A percentile compares a stretch with the other conserved stretches of the same genome.
phyloP scores from a whole-genome alignment of 2,888 invertebrate genomes.

The Cheilosia vernalis region DNA sequence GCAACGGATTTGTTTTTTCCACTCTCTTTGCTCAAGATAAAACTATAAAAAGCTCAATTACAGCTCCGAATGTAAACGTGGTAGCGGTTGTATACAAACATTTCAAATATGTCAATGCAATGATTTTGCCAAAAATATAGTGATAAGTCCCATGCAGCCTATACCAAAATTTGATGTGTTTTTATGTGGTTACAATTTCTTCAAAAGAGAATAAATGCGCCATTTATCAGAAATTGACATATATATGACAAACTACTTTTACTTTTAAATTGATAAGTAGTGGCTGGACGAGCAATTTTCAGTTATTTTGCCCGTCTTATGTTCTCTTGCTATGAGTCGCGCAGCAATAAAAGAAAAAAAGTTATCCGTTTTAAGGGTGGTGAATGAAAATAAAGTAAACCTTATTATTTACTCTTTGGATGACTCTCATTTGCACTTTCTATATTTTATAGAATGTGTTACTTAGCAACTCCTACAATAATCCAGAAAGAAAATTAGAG shows the following conservation, averaged over 20 bases:
- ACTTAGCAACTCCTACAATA: background rate
- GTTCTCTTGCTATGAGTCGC: background rate
- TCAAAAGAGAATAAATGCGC: too few species aligned
- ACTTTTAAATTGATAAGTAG: constrained; percentile 1
- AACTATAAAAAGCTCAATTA: too few species aligned
- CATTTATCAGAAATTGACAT: too few species aligned
- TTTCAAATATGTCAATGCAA: too few species aligned
- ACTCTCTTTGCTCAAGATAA: too few species aligned
- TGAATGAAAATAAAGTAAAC: constrained; percentile 12
- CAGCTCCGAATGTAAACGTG: too few species aligned
- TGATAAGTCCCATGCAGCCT: too few species aligned
- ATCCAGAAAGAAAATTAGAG: constrained; percentile 1
- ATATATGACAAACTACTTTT: too few species aligned
- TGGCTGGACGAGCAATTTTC: too few species aligned
- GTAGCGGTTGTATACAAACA: too few species aligned
- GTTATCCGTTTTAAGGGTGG: background rate
- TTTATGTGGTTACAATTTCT: background rate
- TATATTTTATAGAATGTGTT: constrained; percentile 2
- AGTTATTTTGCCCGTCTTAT: background rate
- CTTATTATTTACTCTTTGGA: background rate
- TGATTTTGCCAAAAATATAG: too few species aligned
- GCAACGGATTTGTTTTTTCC: too few species aligned
- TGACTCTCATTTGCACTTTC: background rate
- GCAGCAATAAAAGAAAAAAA: constrained; percentile 7
- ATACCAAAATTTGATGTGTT: background rate